Conservation (phyloP, 2,113 vertebrate species). For the Centropus bengalensis region DNA sequence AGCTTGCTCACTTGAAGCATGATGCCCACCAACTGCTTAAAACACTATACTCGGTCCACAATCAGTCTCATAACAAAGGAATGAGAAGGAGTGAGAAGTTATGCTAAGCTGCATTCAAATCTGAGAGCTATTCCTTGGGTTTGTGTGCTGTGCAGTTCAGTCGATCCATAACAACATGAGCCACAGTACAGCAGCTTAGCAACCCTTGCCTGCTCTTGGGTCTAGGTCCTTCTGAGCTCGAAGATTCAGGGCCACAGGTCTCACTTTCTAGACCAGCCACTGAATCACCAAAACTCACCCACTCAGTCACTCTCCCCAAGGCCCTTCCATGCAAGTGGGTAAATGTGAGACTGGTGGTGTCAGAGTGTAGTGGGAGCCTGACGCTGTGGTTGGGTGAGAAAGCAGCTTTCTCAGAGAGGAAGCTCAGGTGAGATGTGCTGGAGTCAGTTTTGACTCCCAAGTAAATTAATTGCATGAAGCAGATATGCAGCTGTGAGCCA, state of each 20-base stretch:
- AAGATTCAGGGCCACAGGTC: neutral
- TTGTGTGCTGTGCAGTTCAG: neutral
- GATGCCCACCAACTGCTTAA: neutral
- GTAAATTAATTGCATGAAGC: neutral
- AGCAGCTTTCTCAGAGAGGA: neutral
- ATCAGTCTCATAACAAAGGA: neutral
- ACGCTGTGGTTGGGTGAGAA: neutral
- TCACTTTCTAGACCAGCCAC: neutral
- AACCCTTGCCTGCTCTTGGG: neutral
- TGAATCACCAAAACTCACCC: neutral
- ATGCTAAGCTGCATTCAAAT: neutral
- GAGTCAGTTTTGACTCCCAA: neutral
- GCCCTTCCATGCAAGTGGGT: neutral
- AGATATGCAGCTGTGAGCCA: neutral
- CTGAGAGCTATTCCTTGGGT: neutral
- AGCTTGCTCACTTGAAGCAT: neutral
- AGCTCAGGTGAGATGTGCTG: neutral
- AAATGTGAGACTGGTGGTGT: neutral
- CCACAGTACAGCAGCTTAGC: neutral
- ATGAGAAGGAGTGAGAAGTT: neutral
- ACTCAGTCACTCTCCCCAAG: neutral
- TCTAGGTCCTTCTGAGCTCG: neutral
- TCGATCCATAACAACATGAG: fast-evolving
- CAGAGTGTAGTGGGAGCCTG: neutral
- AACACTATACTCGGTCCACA: neutral